Evolutionary conservation across 2,113 vertebrate genomes (phyloP).

Genomic region (Proteles cristata): DNA sequence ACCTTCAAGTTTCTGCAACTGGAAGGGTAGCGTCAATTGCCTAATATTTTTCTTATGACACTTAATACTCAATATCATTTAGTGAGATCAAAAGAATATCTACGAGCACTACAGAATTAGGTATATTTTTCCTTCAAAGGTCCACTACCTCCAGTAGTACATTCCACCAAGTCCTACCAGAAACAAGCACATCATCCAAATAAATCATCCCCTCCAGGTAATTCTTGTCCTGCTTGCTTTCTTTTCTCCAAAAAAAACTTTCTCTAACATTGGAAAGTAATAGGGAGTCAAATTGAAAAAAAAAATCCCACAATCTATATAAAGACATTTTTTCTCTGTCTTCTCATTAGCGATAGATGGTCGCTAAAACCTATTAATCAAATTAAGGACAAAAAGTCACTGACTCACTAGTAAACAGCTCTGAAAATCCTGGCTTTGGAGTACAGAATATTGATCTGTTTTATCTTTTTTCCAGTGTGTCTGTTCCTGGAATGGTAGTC

Average conservation of each 20-base stretch:
- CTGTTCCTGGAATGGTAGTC: neutral
- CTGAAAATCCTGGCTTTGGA: neutral
- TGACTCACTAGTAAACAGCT: neutral
- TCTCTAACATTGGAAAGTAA: neutral
- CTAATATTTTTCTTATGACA: neutral
- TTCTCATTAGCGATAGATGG: neutral
- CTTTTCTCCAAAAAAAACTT: constrained; percentile 15
- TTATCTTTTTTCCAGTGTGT: neutral
- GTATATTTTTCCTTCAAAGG: neutral
- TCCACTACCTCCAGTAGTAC: neutral
- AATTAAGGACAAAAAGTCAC: neutral
- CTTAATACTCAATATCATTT: neutral
- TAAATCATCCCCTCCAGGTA: neutral
- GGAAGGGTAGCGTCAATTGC: neutral
- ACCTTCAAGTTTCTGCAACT: neutral
- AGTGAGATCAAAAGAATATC: constrained; percentile 17
- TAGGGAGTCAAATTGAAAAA: neutral
- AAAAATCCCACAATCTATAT: neutral
- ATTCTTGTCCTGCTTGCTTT: neutral
- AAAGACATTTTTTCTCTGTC: neutral
- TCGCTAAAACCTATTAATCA: neutral
- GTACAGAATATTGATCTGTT: neutral
- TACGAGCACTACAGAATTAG: neutral
- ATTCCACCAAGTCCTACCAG: neutral
- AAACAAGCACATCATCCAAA: neutral